A percentile compares a stretch with the other conserved stretches of the same genome.
Conservation (phyloP, 2,113 vertebrate genomes). For the Silurus meridionalis region DNA sequence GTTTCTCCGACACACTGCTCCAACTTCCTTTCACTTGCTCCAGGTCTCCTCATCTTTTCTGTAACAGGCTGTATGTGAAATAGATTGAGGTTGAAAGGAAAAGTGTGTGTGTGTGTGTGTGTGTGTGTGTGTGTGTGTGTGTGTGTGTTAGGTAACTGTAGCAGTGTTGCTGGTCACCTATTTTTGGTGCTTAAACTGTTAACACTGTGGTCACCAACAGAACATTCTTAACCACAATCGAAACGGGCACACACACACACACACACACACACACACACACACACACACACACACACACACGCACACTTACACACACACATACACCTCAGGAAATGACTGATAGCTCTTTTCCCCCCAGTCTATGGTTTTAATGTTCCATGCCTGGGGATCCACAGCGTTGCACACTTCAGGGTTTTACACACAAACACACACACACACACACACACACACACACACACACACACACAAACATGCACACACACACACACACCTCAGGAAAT, state of each 20-base stretch:
- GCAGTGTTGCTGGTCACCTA: background rate
- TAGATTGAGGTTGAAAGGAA: too few relatives aligned
- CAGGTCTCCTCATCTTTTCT: background rate
- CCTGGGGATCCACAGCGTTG: slow-evolving; percentile 24
- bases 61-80: too few relatives aligned
- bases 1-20: background rate
- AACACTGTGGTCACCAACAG: background rate
- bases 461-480: background rate
- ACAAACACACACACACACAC: background rate
- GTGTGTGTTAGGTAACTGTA: background rate
- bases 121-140: background rate
- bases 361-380: slow-evolving; percentile 1
- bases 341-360: background rate
- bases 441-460: background rate
- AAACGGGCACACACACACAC: background rate
- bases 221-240: background rate
- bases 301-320: background rate
- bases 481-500: slow-evolving; percentile 16
- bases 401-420: background rate
- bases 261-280: background rate
- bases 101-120: background rate
- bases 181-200: background rate
- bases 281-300: background rate
- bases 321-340: slow-evolving; percentile 31
- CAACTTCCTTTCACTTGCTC: background rate